These are phyloP conservation scores for Otus sunia DNA, from an alignment of 2,113 vertebrate genomes.

Conservation along the genomic window DNA sequence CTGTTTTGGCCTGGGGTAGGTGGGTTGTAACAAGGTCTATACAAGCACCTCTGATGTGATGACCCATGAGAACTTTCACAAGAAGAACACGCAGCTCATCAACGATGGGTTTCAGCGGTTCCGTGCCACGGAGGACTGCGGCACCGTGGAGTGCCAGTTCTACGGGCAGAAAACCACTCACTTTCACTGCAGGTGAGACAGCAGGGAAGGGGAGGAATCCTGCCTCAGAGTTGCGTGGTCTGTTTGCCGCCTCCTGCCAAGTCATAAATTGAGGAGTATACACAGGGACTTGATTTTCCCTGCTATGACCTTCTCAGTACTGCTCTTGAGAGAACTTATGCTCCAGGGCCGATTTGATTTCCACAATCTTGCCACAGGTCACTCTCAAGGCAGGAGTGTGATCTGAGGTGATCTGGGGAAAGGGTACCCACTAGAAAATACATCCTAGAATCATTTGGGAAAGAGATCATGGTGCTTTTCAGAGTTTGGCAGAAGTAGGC, in stretches of 20 bases:
- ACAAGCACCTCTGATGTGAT: conserved; percentile 98
- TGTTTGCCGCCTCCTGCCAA: not conserved
- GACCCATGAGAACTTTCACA: conserved; percentile 99
- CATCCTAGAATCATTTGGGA: not conserved
- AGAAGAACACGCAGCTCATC: conserved; percentile 98
- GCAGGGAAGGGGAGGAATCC: not conserved
- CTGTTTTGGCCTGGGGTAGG: conserved; percentile 74
- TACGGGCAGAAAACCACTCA: conserved; percentile 99
- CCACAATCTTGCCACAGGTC: not conserved
- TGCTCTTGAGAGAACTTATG: not conserved
- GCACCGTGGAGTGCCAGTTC: conserved; percentile 94
- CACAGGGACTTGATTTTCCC: not conserved
- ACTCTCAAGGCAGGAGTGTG: not conserved
- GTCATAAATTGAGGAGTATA: not conserved
- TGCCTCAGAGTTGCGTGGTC: not conserved
- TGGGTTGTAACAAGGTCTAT: conserved; percentile 99
- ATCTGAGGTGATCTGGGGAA: not conserved
- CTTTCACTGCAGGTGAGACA: conserved; percentile 95
- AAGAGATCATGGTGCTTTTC: not conserved
- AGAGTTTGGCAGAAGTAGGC: not conserved
- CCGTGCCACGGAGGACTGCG: conserved; percentile 96
- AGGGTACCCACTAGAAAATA: not conserved
- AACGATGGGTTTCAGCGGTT: conserved; percentile 99
- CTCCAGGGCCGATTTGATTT: not conserved
- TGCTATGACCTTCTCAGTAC: not conserved